Evolutionary conservation across 2,797 vertebrate genomes (phyloP).

Genomic region (Spinibarbus caldwelli): DNA sequence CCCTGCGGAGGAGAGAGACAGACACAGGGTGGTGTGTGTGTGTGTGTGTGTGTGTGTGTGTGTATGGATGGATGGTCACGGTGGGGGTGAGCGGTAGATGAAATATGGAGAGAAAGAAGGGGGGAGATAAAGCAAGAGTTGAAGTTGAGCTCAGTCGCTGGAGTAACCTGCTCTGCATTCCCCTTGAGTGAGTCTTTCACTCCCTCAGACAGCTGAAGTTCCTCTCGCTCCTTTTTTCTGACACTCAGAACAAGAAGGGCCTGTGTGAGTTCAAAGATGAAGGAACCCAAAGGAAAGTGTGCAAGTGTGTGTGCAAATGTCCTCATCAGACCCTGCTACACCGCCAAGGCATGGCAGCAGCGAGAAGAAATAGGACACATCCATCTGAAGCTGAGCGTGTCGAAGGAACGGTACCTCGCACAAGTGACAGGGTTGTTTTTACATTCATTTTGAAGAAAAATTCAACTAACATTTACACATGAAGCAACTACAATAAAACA

Average conservation of each 20-base stretch:
- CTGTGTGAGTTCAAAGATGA: conserved; percentile 77
- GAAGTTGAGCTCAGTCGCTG: conserved; percentile 29
- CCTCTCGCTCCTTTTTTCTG: conserved; percentile 64
- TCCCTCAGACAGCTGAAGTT: conserved; percentile 65
- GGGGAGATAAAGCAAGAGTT: neutral
- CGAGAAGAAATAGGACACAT: conserved; percentile 38
- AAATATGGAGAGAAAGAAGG: conserved; percentile 32
- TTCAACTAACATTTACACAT: neutral
- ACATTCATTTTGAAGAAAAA: conserved; percentile 1
- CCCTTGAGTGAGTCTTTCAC: conserved; percentile 50
- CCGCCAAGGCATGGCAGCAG: neutral
- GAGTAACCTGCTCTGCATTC: conserved; percentile 58
- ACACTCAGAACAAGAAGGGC: conserved; percentile 77
- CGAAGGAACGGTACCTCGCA: neutral
- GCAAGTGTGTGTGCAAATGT: conserved; percentile 58
- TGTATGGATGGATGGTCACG: neutral
- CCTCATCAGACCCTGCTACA: conserved; percentile 45
- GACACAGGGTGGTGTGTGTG: conserved; percentile 61
- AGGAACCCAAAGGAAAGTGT: conserved; percentile 41
- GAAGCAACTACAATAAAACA: conserved; percentile 2
- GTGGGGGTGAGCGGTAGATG: conserved; percentile 55
- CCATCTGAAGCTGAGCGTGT: neutral
- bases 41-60: neutral
- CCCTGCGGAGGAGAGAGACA: conserved; percentile 59
- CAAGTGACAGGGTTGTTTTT: neutral